phyloP scores from a whole-genome alignment of 1,140 invertebrate genomes.

The Hormaphis cornu region DNA sequence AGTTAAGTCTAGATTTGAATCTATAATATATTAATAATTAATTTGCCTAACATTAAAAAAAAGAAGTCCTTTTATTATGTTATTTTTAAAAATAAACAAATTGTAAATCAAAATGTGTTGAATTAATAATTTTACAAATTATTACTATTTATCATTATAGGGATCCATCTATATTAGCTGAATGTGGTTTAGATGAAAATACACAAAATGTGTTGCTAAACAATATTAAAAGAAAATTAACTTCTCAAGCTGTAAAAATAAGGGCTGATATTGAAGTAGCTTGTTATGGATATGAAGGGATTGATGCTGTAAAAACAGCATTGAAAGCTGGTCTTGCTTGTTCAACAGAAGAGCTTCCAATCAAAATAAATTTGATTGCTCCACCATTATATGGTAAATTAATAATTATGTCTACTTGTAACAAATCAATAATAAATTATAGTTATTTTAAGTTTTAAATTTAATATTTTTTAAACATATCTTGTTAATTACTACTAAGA shows the following conservation, averaged over 20 bases:
- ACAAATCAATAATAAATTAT: too few relatives aligned
- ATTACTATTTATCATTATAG: slow-evolving; percentile 46
- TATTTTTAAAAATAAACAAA: too few relatives aligned
- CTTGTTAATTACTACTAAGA: not conserved
- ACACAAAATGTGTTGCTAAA: slow-evolving; percentile 87
- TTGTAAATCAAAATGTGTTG: too few relatives aligned
- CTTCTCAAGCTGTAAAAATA: slow-evolving; percentile 96
- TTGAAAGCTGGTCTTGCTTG: slow-evolving; percentile 83
- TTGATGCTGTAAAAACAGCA: slow-evolving; percentile 95
- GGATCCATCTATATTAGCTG: slow-evolving; percentile 86
- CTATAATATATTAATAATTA: too few relatives aligned
- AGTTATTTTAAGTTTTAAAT: not conserved
- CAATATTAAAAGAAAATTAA: slow-evolving; percentile 93
- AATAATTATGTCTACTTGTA: slow-evolving; percentile 5
- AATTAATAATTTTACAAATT: not conserved
- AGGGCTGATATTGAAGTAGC: slow-evolving; percentile 96
- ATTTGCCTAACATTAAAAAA: too few relatives aligned
- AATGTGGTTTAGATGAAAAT: slow-evolving; percentile 87
- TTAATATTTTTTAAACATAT: not conserved
- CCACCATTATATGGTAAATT: slow-evolving; percentile 82
- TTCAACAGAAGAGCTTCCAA: slow-evolving; percentile 86
- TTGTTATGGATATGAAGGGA: slow-evolving; percentile 97
- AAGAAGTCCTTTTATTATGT: too few relatives aligned
- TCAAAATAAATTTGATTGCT: slow-evolving; percentile 98
- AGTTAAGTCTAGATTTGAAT: too few relatives aligned